A percentile compares a stretch with the other conserved stretches of the same genome.
phyloP scores from a whole-genome alignment of 1,140 invertebrate species.

The Vanessa tameamea region DNA sequence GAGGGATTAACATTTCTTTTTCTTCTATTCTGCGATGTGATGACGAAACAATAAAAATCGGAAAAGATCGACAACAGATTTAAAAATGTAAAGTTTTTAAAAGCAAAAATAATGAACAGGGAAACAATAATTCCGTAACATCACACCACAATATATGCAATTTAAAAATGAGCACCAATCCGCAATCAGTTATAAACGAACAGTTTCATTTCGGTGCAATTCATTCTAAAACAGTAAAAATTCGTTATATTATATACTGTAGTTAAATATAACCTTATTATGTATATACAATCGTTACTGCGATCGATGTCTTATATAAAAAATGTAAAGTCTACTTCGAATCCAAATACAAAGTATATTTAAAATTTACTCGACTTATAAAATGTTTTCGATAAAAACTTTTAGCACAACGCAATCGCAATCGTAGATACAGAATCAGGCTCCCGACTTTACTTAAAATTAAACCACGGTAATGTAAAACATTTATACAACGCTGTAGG shows the following conservation, averaged over 20 bases:
- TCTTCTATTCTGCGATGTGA: constrained; percentile 14
- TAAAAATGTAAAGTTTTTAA: constrained; percentile 2
- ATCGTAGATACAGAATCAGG: constrained; percentile 39
- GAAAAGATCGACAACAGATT: constrained; percentile 2
- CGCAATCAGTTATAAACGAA: constrained; percentile 25
- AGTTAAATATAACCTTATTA: constrained; percentile 29
- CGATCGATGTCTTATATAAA: constrained; percentile 20
- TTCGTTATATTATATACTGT: constrained; percentile 17
- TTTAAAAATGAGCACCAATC: constrained; percentile 38
- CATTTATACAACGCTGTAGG: constrained; percentile 20
- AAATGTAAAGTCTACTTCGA: background rate
- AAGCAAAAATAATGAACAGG: background rate
- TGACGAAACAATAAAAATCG: constrained; percentile 2
- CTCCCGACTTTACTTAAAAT: constrained; percentile 26
- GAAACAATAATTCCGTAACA: constrained; percentile 1
- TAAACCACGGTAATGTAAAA: constrained; percentile 19
- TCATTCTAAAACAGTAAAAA: constrained; percentile 22
- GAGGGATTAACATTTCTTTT: constrained; percentile 9
- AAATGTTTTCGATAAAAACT: background rate
- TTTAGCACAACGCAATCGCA: constrained; percentile 28
- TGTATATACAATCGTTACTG: constrained; percentile 40
- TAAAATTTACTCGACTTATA: background rate
- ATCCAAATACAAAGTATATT: background rate
- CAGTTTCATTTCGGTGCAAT: constrained; percentile 23
- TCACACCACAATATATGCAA: constrained; percentile 29